phyloP scores from a whole-genome alignment of 1,140 invertebrate species.

The Aphelinus atriplicis region DNA sequence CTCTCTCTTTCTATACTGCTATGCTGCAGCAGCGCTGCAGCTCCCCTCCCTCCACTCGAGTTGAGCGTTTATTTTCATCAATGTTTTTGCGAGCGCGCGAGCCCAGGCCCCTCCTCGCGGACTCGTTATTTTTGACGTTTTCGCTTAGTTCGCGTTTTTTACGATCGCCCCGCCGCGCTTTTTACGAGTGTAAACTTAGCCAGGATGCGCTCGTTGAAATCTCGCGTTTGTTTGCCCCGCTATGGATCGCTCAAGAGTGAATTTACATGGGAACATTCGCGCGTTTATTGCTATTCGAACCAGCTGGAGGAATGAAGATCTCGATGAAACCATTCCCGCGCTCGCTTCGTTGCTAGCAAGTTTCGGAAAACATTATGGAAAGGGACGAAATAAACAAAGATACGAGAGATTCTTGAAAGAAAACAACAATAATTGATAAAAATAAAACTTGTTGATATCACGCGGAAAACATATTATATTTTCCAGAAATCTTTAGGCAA shows the following conservation, averaged over 20 bases:
- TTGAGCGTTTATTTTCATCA: slow-evolving; percentile 36
- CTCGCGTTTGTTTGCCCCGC: slow-evolving; percentile 1
- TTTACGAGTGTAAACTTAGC: slow-evolving; percentile 24
- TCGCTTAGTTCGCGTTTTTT: slow-evolving; percentile 5
- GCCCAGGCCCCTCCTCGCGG: not conserved
- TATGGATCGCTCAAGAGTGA: slow-evolving; percentile 11
- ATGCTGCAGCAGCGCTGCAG: not conserved
- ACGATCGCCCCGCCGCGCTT: slow-evolving; percentile 15
- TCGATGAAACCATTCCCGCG: too few relatives aligned
- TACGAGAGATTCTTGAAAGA: too few relatives aligned
- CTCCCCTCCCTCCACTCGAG: not conserved
- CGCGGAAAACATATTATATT: slow-evolving; percentile 22
- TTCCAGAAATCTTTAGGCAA: slow-evolving; percentile 39
- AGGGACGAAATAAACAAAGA: too few relatives aligned
- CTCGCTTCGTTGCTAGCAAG: not conserved
- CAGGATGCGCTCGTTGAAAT: slow-evolving; percentile 3
- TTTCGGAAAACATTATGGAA: slow-evolving; percentile 12
- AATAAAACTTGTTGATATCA: too few relatives aligned
- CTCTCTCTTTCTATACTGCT: too few relatives aligned
- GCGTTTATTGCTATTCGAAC: slow-evolving; percentile 19
- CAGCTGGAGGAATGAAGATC: slow-evolving; percentile 3
- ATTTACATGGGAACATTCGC: slow-evolving; percentile 36
- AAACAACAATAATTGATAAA: too few relatives aligned
- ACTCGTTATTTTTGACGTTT: slow-evolving; percentile 25
- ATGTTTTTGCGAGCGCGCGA: slow-evolving; percentile 19